A percentile compares a stretch with the other conserved stretches of the same genome.
Conservation (phyloP, 2,888 invertebrate species). For the Tillus elongatus region DNA sequence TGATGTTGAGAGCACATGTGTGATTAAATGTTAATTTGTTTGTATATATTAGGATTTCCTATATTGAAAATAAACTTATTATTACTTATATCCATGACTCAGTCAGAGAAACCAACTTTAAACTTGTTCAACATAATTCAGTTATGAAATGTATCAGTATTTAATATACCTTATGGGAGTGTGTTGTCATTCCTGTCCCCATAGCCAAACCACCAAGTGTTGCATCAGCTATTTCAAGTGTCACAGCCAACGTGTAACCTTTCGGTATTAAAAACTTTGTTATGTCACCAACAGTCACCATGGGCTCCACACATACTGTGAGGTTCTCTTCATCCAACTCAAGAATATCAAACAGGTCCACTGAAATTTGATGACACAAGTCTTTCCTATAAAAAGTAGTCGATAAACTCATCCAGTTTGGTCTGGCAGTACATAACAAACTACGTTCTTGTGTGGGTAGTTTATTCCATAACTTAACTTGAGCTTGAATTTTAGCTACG, state of each 20-base stretch:
- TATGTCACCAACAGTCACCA: constrained; percentile 58
- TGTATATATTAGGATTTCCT: too few species aligned
- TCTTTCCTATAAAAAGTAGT: constrained; percentile 58
- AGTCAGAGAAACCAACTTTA: too few species aligned
- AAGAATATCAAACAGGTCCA: constrained; percentile 56
- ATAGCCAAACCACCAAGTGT: constrained; percentile 60
- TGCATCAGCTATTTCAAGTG: constrained; percentile 59
- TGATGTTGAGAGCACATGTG: too few species aligned
- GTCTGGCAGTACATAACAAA: constrained; percentile 55
- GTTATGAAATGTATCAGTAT: too few species aligned
- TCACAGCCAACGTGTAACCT: constrained; percentile 59
- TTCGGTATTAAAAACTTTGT: constrained; percentile 54
- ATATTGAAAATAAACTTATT: too few species aligned
- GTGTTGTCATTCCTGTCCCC: constrained; percentile 66
- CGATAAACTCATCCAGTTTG: constrained; percentile 62
- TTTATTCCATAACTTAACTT: constrained; percentile 49
- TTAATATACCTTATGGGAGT: constrained; percentile 53
- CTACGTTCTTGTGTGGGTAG: constrained; percentile 43
- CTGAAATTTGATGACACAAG: constrained; percentile 51
- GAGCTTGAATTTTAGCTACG: constrained; percentile 44
- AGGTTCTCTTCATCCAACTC: constrained; percentile 48
- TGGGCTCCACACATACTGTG: constrained; percentile 56
- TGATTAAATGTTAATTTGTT: too few species aligned
- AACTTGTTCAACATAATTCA: too few species aligned
- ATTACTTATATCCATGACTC: too few species aligned